Conservation (phyloP, 2,888 invertebrate species). For the Pharmacophagus antenor region DNA sequence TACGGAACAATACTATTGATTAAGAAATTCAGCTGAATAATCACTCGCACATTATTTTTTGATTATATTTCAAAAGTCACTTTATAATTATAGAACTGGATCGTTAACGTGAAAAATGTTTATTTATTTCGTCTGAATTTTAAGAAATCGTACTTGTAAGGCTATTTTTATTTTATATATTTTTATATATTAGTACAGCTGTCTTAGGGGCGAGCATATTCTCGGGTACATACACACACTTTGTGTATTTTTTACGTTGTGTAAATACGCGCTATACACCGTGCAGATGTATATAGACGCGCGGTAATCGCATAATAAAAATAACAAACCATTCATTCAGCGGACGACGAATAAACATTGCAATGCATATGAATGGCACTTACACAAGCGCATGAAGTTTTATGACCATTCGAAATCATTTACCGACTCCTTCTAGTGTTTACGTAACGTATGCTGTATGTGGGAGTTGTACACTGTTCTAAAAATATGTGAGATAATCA, state of each 20-base stretch:
- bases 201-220: not conserved
- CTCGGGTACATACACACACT: not conserved
- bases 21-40: not conserved
- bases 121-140: not conserved
- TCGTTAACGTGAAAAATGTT: not conserved
- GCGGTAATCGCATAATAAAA: constrained; percentile 14
- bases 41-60: not conserved
- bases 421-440: constrained; percentile 15
- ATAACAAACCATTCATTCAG: constrained; percentile 22
- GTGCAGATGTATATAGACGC: constrained; percentile 5
- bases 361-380: constrained; percentile 25
- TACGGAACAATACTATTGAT: not conserved
- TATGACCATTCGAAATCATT: constrained; percentile 24
- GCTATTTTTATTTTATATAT: too few relatives aligned
- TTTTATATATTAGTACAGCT: not conserved
- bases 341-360: constrained; percentile 38
- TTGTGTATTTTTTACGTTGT: not conserved
- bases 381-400: constrained; percentile 21
- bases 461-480: not conserved
- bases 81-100: not conserved
- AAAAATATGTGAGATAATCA: too few relatives aligned
- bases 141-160: too few relatives aligned
- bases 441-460: constrained; percentile 10
- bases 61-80: not conserved
- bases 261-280: constrained; percentile 5